A percentile compares a stretch with the other conserved stretches of the same genome.
Evolutionary conservation across 2,888 invertebrate species (phyloP).

Genomic region (Flabesymbios commensalis): DNA sequence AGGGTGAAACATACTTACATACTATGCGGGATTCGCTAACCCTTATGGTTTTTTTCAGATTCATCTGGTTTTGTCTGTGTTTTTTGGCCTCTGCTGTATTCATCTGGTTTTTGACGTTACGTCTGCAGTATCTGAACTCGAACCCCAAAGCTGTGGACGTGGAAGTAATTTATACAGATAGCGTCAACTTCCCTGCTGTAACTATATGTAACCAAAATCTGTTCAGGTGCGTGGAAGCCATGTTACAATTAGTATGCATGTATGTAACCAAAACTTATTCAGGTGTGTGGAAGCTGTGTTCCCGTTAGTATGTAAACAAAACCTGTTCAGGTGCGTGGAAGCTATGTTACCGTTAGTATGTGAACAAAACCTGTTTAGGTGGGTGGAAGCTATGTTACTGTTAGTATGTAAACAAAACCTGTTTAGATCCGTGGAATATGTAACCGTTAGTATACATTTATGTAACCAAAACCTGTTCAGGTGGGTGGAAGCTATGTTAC

Average conservation of each 20-base stretch:
- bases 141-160: slow-evolving; percentile 34
- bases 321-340: too few species aligned
- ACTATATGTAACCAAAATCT: slow-evolving; percentile 38
- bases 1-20: too few species aligned
- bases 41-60: slow-evolving; percentile 19
- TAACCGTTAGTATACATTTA: too few species aligned
- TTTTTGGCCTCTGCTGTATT: slow-evolving; percentile 28
- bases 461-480: too few species aligned
- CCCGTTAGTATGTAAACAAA: background rate
- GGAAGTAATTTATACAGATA: slow-evolving; percentile 35
- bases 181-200: slow-evolving; percentile 32
- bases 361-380: too few species aligned
- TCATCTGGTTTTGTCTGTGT: slow-evolving; percentile 26
- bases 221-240: slow-evolving; percentile 29
- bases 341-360: too few species aligned
- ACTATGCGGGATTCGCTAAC: too few species aligned
- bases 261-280: background rate
- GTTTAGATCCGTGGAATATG: too few species aligned
- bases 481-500: too few species aligned
- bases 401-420: too few species aligned
- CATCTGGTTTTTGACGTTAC: slow-evolving; percentile 32
- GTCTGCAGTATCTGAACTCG: slow-evolving; percentile 21
- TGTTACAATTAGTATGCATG: background rate
- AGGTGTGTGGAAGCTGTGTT: too few species aligned
- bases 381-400: too few species aligned